Evolutionary conservation across 2,113 vertebrate genomes (phyloP), one percentile per base, ranked within the genome.

Genomic region (Stegastes partitus): DNA sequence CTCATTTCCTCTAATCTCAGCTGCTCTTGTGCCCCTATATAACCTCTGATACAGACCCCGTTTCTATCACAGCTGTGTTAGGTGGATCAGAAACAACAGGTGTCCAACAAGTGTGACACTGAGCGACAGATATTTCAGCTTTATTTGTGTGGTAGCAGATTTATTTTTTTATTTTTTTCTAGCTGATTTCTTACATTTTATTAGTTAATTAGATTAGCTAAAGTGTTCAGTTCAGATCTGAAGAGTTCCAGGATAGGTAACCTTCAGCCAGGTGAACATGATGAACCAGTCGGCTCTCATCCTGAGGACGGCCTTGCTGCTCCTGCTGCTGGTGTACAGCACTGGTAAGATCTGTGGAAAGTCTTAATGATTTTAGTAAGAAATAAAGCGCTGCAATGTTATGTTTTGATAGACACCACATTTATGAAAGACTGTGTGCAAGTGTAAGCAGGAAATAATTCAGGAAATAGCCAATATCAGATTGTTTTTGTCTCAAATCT

Each of bases 11-110:
- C 74, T 74, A 62, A 78, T 86, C 61, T 58, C 54, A 53, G 59
- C 61, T 77, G 49, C 15, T 65, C 25, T 55, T 14, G 18, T 62
- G 69, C 7, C 63, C 39, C 87, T 93, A 93, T 93, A 93, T 83
- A 92, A 86, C 67, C 78, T 76, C 76, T 82, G 72, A 79, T 31
- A 66, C 63, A 62, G 68, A 63, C 70, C 65, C 25, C 26, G 34
- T 58, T 45, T 55, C 50, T 34, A 5, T 58, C 50, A 55, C 2
- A 73, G 19, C 56, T 51, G 51, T 21, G 10, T 23, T 3, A 19
- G 11, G 26, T 25, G 44, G 16, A 45, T 6, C 54, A 26, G 7
- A 49, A 42, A 19, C 68, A 69, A 19, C 75, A 74, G 57, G 64
- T 74, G 42, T 78, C 49, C 62, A 34, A 10, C 54, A 15, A 53